phyloP scores from a whole-genome alignment of 2,797 vertebrate species.

The Sebastes flavidus region DNA sequence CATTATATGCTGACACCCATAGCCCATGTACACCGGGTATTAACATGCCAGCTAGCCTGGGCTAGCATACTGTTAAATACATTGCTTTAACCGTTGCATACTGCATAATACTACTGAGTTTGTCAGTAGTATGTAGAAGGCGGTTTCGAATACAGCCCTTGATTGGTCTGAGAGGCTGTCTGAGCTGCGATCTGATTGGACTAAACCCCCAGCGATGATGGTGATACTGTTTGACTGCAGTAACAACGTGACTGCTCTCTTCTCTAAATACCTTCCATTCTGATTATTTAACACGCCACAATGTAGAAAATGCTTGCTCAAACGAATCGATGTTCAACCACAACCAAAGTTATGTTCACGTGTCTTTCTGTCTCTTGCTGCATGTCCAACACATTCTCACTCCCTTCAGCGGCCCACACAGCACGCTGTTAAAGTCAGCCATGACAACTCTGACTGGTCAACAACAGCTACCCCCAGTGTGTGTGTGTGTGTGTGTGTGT shows the following conservation, averaged over 20 bases:
- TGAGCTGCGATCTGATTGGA: no score
- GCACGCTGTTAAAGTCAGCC: neutral
- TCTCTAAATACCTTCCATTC: no score
- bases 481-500: neutral
- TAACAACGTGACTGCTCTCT: no score
- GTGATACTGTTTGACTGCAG: no score
- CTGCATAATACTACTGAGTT: no score
- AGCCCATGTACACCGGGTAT: neutral
- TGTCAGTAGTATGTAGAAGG: no score
- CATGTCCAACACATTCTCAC: neutral
- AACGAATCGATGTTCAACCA: neutral
- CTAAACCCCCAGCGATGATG: no score
- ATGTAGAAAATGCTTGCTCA: neutral
- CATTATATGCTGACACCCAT: neutral
- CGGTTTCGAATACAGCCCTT: no score
- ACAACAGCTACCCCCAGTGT: neutral
- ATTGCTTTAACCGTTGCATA: no score
- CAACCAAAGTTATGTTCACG: neutral
- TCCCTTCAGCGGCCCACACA: neutral
- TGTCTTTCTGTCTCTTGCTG: neutral
- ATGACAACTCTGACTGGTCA: neutral
- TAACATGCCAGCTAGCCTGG: neutral
- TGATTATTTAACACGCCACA: neutral
- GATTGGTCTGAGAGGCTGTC: no score
- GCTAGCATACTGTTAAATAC: no score